Evolutionary conservation across 2,888 invertebrate species (phyloP).

Genomic region (Brachycybe producta): DNA sequence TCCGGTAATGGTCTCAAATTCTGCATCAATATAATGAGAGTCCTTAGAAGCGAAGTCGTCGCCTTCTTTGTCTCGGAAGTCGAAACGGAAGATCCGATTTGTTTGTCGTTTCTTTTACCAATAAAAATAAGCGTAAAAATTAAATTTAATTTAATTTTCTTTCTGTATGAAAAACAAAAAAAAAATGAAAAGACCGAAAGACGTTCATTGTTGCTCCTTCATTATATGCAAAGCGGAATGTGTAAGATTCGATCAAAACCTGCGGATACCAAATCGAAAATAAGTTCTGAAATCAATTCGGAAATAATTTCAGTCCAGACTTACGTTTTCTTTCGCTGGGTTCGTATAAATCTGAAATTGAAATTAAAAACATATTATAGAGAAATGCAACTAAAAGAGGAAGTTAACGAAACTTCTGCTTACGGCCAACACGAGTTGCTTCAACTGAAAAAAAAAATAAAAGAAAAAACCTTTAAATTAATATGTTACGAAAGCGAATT

Average conservation of each 20-base stretch:
- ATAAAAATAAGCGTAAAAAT: neutral
- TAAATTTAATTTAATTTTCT: constrained; percentile 2
- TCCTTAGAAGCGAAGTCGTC: constrained; percentile 33
- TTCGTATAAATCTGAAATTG: constrained; percentile 5
- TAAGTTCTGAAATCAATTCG: neutral
- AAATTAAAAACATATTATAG: neutral
- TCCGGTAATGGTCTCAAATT: constrained; percentile 33
- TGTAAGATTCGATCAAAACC: constrained; percentile 28
- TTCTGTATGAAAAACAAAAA: neutral
- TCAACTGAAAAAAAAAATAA: constrained; percentile 9
- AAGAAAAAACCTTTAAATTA: constrained; percentile 1
- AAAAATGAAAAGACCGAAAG: constrained; percentile 25
- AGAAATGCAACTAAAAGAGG: neutral
- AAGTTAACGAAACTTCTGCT: constrained; percentile 11
- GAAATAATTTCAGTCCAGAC: no score
- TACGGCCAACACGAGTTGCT: constrained; percentile 17
- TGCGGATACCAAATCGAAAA: constrained; percentile 23
- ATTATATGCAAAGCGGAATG: constrained; percentile 35
- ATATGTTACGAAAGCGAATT: constrained; percentile 12
- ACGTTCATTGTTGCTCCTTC: constrained; percentile 29
- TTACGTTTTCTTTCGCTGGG: constrained; percentile 1
- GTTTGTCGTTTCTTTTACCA: neutral
- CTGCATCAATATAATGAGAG: constrained; percentile 34
- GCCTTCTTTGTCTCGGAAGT: constrained; percentile 31
- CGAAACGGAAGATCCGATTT: constrained; percentile 4